Conservation (phyloP, 2,888 invertebrate genomes). For the Chymomyza procnemis region DNA sequence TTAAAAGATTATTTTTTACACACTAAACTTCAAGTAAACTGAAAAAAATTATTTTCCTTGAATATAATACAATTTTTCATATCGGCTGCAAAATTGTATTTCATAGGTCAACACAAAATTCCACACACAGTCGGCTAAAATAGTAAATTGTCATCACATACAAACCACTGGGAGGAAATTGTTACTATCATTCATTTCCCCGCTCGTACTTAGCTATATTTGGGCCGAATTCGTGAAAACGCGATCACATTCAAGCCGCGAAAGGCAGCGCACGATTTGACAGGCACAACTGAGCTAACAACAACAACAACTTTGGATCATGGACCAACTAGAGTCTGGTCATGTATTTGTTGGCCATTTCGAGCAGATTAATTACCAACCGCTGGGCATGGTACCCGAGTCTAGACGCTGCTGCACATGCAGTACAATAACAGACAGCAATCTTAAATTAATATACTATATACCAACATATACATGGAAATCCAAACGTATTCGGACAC, state of each 20-base stretch:
- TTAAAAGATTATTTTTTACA: no score
- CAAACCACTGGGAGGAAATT: neutral
- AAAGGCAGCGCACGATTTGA: constrained; percentile 12
- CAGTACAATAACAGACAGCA: neutral
- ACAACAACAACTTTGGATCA: neutral
- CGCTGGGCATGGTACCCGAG: constrained; percentile 40
- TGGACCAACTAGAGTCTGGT: constrained; percentile 21
- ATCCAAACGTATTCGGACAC: no score
- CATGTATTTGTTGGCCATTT: constrained; percentile 35
- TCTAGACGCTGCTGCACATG: neutral
- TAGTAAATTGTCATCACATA: neutral
- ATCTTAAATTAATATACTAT: neutral
- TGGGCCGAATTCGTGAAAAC: constrained; percentile 44
- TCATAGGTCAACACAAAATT: neutral
- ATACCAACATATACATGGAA: no score
- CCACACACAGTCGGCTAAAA: neutral
- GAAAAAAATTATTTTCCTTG: no score
- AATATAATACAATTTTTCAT: no score
- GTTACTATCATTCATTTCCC: neutral
- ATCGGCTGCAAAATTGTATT: no score
- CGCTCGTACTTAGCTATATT: constrained; percentile 20
- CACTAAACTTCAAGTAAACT: no score
- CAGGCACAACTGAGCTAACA: neutral
- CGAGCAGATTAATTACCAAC: constrained; percentile 54
- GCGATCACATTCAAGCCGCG: constrained; percentile 1